phyloP scores from a whole-genome alignment of 92 coral and sea anemone species.

The Epizoanthus fatuus region DNA sequence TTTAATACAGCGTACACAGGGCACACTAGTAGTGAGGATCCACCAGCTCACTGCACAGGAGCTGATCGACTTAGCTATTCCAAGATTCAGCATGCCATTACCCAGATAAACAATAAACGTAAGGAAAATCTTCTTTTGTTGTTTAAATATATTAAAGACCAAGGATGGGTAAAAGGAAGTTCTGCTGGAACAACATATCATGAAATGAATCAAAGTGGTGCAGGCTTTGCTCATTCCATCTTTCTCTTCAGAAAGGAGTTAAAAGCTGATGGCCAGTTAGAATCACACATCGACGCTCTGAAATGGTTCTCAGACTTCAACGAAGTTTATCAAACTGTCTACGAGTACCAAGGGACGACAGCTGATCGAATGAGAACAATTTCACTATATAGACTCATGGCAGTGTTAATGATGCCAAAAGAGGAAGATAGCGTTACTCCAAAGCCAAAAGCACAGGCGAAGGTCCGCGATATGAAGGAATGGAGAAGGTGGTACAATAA shows the following conservation, averaged over 20 bases:
- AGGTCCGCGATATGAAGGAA: slow-evolving; percentile 72
- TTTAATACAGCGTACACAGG: slow-evolving; percentile 12
- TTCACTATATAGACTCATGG: slow-evolving; percentile 53
- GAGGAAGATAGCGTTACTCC: slow-evolving; percentile 18
- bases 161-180: slow-evolving; percentile 81
- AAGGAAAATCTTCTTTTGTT: slow-evolving; percentile 41
- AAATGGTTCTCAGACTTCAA: slow-evolving; percentile 67
- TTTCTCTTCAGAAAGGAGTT: slow-evolving; percentile 64
- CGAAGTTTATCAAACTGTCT: slow-evolving; percentile 58
- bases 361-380: slow-evolving; percentile 68
- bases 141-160: slow-evolving; percentile 60
- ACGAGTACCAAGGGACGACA: slow-evolving; percentile 54
- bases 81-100: neutral
- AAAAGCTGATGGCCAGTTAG: neutral
- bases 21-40: neutral
- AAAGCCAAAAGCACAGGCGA: slow-evolving; percentile 50
- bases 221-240: slow-evolving; percentile 76
- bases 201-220: slow-evolving; percentile 71
- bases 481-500: slow-evolving; percentile 65
- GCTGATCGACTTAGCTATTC: slow-evolving; percentile 10
- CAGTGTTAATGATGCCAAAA: slow-evolving; percentile 74
- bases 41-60: neutral
- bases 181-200: slow-evolving; percentile 70
- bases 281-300: slow-evolving; percentile 42
- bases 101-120: slow-evolving; percentile 35